These are phyloP conservation scores for Isoperla grammatica DNA, from an alignment of 2,888 invertebrate genomes.

Conservation along the genomic window DNA sequence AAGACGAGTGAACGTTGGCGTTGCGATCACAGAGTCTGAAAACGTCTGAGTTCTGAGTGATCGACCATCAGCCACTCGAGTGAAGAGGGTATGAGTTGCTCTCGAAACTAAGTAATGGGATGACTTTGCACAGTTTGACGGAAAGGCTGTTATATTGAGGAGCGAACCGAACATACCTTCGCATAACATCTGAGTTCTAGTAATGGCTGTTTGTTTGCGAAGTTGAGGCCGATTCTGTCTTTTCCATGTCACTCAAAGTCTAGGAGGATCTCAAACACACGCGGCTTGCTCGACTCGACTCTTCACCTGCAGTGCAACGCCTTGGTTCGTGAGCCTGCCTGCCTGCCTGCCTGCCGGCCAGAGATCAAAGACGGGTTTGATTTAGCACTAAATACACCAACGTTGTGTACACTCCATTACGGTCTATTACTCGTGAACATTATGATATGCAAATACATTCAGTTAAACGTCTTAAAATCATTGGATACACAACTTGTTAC, in stretches of 20 bases:
- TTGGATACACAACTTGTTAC: too few relatives aligned
- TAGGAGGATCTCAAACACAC: slow-evolving; percentile 2
- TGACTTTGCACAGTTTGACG: slow-evolving; percentile 23
- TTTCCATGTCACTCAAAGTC: slow-evolving; percentile 22
- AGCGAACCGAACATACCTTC: slow-evolving; percentile 12
- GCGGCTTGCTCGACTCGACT: too few relatives aligned
- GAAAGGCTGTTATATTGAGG: slow-evolving; percentile 10
- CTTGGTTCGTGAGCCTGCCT: neutral
- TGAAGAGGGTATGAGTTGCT: slow-evolving; percentile 15
- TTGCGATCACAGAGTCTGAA: too few relatives aligned
- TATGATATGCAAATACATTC: slow-evolving; percentile 6
- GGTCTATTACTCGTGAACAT: slow-evolving; percentile 9
- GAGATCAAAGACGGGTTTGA: neutral
- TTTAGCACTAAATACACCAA: slow-evolving; percentile 6
- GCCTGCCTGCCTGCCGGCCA: neutral
- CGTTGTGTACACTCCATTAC: slow-evolving; percentile 15
- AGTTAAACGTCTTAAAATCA: too few relatives aligned
- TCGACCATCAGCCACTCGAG: slow-evolving; percentile 4
- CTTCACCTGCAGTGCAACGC: neutral
- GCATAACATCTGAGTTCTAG: slow-evolving; percentile 13
- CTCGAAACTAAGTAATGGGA: slow-evolving; percentile 22
- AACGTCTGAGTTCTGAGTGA: slow-evolving; percentile 10
- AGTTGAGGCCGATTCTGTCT: neutral
- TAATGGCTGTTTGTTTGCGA: slow-evolving; percentile 25
- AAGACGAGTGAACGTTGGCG: too few relatives aligned